Conservation (phyloP, 2,113 vertebrate genomes). For the Psephotus haematonotus region DNA sequence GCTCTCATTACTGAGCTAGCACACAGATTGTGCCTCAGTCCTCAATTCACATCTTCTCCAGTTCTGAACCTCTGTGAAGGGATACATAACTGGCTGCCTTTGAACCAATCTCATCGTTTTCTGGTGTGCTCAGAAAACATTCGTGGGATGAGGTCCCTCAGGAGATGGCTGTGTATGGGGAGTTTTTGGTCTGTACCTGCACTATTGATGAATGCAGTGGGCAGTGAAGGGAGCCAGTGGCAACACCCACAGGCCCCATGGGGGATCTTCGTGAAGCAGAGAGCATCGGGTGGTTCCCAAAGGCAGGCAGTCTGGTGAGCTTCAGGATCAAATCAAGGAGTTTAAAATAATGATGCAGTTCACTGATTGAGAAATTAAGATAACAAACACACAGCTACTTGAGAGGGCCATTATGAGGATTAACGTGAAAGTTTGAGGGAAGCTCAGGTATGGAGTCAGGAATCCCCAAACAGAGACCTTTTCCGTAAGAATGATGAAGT, state of each 20-base stretch:
- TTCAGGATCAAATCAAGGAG: neutral
- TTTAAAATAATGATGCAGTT: neutral
- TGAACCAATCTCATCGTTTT: neutral
- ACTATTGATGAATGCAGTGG: fast-evolving
- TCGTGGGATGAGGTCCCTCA: fast-evolving
- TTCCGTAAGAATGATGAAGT: neutral
- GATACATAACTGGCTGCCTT: fast-evolving
- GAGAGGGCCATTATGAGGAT: neutral
- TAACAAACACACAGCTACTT: neutral
- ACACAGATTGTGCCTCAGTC: neutral
- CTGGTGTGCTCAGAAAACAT: neutral
- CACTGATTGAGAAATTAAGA: neutral
- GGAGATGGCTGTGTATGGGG: neutral
- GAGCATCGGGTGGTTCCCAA: neutral
- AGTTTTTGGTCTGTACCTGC: fast-evolving
- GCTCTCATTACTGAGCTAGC: neutral
- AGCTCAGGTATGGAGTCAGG: neutral
- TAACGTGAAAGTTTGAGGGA: neutral
- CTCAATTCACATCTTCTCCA: neutral
- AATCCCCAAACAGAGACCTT: neutral
- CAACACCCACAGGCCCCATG: fast-evolving
- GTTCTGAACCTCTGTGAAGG: neutral
- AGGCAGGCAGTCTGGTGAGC: neutral
- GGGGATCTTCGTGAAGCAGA: neutral
- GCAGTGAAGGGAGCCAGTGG: neutral